phyloP scores from a whole-genome alignment of 1,140 invertebrate species.

The Tetramorium alpestre region DNA sequence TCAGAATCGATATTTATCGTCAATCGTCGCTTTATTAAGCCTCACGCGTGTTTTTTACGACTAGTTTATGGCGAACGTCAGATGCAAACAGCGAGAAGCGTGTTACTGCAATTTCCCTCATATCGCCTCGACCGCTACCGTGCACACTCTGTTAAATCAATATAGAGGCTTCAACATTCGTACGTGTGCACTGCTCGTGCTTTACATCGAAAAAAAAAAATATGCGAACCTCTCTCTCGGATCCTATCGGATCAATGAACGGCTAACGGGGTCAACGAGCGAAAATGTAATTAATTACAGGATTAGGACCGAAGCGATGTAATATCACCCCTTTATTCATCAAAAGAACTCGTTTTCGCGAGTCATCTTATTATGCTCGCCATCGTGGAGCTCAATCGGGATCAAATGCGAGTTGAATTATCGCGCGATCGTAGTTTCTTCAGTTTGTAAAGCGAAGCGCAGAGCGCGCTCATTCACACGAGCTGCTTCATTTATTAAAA shows the following conservation, averaged over 20 bases:
- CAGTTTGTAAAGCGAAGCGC: not conserved
- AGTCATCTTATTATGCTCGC: not conserved
- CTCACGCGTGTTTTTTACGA: conserved; percentile 13
- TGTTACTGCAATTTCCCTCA: conserved; percentile 36
- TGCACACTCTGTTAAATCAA: conserved; percentile 58
- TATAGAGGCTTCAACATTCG: conserved; percentile 32
- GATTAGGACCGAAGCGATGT: not conserved
- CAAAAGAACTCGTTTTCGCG: not conserved
- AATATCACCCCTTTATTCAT: not conserved
- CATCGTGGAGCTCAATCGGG: not conserved
- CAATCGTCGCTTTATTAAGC: conserved; percentile 22
- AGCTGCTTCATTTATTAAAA: not conserved
- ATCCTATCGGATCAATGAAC: not conserved
- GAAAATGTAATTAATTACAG: conserved; percentile 33
- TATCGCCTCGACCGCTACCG: conserved; percentile 23
- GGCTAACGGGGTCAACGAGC: not conserved
- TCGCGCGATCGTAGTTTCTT: not conserved
- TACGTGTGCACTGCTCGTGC: conserved; percentile 8
- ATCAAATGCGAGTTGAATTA: not conserved
- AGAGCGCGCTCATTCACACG: not conserved
- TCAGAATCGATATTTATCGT: conserved; percentile 18
- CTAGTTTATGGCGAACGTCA: conserved; percentile 25
- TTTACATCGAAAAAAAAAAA: conserved; percentile 5
- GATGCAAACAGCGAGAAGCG: conserved; percentile 43
- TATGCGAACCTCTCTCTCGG: not conserved